A percentile compares a stretch with the other conserved stretches of the same genome.
phyloP scores from a whole-genome alignment of 2,113 vertebrate genomes.

The Petroica traversi region DNA sequence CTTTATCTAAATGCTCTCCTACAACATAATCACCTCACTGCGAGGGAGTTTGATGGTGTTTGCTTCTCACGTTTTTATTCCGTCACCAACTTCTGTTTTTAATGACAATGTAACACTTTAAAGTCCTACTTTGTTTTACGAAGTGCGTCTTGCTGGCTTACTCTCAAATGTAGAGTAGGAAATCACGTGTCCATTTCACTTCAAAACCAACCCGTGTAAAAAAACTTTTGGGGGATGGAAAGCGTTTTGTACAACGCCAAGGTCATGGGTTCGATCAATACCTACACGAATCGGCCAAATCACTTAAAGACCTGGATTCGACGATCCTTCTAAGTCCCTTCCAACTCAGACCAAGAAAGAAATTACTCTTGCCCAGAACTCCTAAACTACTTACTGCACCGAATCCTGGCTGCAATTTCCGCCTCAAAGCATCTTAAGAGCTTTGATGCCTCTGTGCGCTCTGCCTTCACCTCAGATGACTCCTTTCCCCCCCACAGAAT shows the following conservation, averaged over 20 bases:
- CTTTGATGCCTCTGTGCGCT: neutral
- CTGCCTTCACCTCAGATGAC: neutral
- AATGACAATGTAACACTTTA: accelerated
- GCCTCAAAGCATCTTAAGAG: neutral
- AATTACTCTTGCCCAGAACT: neutral
- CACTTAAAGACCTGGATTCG: neutral
- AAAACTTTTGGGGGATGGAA: neutral
- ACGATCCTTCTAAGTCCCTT: neutral
- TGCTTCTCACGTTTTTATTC: neutral
- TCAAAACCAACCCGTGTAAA: neutral
- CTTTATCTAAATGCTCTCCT: neutral
- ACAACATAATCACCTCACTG: neutral
- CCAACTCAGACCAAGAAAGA: neutral
- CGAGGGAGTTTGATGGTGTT: neutral
- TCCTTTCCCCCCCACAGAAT: accelerated
- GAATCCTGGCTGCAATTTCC: neutral
- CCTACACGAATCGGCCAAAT: neutral
- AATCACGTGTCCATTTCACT: accelerated
- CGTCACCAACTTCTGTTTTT: neutral
- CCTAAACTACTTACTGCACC: neutral
- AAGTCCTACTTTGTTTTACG: neutral
- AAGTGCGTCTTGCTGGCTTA: neutral
- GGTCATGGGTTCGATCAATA: neutral
- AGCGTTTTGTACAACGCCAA: neutral
- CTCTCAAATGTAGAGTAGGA: neutral